Percentiles rank a stretch among this genome's conserved stretches.
Conservation (phyloP, 2,888 invertebrate genomes). For the Acronicta aceris region DNA sequence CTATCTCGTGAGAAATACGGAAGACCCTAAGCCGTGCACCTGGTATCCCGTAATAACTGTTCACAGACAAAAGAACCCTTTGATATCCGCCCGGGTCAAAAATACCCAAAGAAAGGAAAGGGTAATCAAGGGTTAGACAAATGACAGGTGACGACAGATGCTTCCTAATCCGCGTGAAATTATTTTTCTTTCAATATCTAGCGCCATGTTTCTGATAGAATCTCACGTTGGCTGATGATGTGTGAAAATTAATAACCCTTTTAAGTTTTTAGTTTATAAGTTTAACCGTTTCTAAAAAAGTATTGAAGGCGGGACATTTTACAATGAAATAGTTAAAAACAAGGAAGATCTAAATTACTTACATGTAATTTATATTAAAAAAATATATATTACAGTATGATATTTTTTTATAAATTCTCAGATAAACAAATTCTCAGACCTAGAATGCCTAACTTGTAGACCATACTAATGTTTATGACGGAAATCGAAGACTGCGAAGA, state of each 20-base stretch:
- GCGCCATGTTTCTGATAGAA: slow-evolving; percentile 66
- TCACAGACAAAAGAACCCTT: slow-evolving; percentile 81
- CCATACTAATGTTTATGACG: no score
- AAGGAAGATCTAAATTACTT: not conserved
- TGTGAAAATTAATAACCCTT: slow-evolving; percentile 82
- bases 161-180: slow-evolving; percentile 86
- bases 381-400: no score
- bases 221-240: slow-evolving; percentile 81
- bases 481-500: no score
- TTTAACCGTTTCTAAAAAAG: slow-evolving; percentile 3
- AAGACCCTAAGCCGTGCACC: slow-evolving; percentile 74
- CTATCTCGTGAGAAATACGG: slow-evolving; percentile 83
- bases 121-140: slow-evolving; percentile 79
- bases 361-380: no score
- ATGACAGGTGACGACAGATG: slow-evolving; percentile 86
- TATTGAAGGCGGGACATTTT: not conserved
- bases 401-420: no score
- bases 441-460: no score
- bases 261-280: not conserved
- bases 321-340: not conserved
- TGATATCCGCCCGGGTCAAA: slow-evolving; percentile 76
- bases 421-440: no score
- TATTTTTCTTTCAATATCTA: slow-evolving; percentile 74
- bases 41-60: slow-evolving; percentile 85
- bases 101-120: slow-evolving; percentile 71